phyloP scores from a whole-genome alignment of 2,797 vertebrate genomes.

The Triplophysa yarkandensis region DNA sequence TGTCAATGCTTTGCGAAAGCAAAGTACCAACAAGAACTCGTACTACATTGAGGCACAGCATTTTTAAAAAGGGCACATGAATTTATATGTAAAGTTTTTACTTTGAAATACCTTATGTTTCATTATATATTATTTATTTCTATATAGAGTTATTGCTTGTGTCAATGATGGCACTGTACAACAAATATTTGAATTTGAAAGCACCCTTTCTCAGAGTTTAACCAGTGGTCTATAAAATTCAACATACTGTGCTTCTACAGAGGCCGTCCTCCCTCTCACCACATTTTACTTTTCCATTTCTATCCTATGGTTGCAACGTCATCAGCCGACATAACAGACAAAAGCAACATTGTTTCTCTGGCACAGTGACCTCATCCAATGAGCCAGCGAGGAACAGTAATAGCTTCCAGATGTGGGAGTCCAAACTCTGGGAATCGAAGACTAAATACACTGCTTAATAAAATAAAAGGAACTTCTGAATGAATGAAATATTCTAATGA shows the following conservation, averaged over 20 bases:
- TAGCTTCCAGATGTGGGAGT: constrained; percentile 63
- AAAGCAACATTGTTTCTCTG: constrained; percentile 64
- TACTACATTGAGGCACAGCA: constrained; percentile 17
- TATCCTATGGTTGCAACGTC: constrained; percentile 44
- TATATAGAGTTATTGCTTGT: too few relatives aligned
- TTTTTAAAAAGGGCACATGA: constrained; percentile 12
- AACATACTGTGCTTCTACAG: not conserved
- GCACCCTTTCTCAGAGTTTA: not conserved
- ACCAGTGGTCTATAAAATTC: too few relatives aligned
- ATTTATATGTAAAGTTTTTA: not conserved
- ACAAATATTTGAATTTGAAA: not conserved
- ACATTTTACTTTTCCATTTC: constrained; percentile 36
- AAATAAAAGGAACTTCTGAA: too few relatives aligned
- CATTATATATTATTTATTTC: too few relatives aligned
- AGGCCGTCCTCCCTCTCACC: constrained; percentile 2
- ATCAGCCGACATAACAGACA: constrained; percentile 56
- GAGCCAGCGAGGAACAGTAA: constrained; percentile 56
- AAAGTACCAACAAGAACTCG: constrained; percentile 23
- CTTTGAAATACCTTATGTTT: not conserved
- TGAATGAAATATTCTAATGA: too few relatives aligned
- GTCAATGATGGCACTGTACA: not conserved
- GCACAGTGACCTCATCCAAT: constrained; percentile 60
- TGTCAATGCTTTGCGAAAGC: constrained; percentile 33
- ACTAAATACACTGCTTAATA: constrained; percentile 58
- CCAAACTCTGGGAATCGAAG: constrained; percentile 50